A percentile compares a stretch with the other conserved stretches of the same genome.
phyloP scores from a whole-genome alignment of 2,113 vertebrate genomes.

The Embiotoca jacksoni region DNA sequence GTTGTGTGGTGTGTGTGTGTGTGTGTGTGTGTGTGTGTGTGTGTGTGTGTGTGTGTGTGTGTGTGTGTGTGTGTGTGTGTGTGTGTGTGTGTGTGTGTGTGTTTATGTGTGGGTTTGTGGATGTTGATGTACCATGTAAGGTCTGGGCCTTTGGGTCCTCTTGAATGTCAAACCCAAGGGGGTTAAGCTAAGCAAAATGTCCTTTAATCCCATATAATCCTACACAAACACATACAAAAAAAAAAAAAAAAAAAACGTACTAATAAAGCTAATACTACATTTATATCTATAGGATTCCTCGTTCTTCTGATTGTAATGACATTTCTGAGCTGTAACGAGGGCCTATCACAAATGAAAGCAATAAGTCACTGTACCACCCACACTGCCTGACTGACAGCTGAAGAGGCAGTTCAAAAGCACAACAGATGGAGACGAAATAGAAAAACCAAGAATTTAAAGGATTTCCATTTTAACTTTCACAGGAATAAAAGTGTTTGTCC shows the following conservation, averaged over 20 bases:
- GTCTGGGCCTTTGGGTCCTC: constrained; percentile 38
- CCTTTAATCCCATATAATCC: constrained; percentile 48
- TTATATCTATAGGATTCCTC: neutral
- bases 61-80: neutral
- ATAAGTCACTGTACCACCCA: too few species aligned
- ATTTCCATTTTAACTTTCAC: constrained; percentile 19
- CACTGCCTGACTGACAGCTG: neutral
- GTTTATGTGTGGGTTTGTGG: constrained; percentile 13
- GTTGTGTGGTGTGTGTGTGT: constrained; percentile 11
- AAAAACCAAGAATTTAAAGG: constrained; percentile 8
- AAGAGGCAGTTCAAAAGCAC: neutral
- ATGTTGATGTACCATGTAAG: constrained; percentile 44
- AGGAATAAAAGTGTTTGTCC: constrained; percentile 12
- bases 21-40: constrained; percentile 21
- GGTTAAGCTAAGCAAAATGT: constrained; percentile 19
- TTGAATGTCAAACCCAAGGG: constrained; percentile 10
- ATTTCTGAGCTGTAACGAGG: neutral
- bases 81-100: constrained; percentile 18
- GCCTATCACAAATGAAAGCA: too few species aligned
- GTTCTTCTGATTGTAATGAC: neutral
- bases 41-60: constrained; percentile 20
- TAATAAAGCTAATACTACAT: constrained; percentile 6
- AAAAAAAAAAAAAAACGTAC: neutral
- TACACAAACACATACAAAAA: constrained; percentile 4
- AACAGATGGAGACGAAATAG: constrained; percentile 9